Conservation (phyloP, 37 sponge, comb jelly and placozoan genomes). For the Crambe crambe region DNA sequence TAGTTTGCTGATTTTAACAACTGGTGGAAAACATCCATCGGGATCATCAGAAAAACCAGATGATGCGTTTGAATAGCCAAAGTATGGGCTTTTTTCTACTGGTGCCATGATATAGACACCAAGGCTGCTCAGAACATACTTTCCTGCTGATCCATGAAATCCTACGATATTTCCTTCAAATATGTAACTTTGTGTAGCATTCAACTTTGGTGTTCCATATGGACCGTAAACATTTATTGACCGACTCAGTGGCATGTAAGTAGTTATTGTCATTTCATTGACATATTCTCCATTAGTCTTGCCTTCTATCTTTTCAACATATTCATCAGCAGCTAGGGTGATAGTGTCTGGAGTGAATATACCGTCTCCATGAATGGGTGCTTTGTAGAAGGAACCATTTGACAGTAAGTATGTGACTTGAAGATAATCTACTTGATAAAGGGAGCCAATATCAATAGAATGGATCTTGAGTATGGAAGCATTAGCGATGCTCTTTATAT, state of each 20-base stretch:
- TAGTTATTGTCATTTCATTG: background rate
- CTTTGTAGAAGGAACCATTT: background rate
- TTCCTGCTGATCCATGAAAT: no score
- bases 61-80: no score
- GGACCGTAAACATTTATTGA: background rate
- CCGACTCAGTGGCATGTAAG: background rate
- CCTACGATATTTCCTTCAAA: no score
- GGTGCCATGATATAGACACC: no score
- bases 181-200: background rate
- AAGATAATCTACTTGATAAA: background rate
- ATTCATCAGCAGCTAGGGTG: background rate
- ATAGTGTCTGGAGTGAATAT: background rate
- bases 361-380: background rate
- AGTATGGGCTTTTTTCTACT: no score
- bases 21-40: no score
- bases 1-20: no score
- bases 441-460: background rate
- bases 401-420: background rate
- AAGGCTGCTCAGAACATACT: no score
- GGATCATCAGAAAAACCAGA: no score
- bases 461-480: background rate
- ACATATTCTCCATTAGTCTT: background rate
- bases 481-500: background rate
- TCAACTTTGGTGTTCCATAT: background rate
- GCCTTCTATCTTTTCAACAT: background rate